Evolutionary conservation across 2,797 vertebrate genomes (phyloP), one percentile per base, ranked within the genome.

Genomic region (Atherinosoma microstoma): DNA sequence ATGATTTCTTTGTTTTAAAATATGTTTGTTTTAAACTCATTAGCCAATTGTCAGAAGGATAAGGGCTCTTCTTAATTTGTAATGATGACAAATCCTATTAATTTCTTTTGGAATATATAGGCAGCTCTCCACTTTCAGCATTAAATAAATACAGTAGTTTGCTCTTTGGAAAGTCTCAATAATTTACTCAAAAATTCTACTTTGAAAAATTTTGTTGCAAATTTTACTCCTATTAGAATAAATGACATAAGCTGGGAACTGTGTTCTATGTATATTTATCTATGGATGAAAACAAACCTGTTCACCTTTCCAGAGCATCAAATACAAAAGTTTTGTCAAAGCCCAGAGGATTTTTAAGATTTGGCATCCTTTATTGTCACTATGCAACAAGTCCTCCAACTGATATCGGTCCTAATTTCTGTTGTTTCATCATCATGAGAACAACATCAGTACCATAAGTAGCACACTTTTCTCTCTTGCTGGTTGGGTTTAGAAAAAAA

Each of bases 11-110:
- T 9, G 53, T 56, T 40, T 40, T 1, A 64, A 29, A 63, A 30
- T 42, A 3, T 58, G 12, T 29, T 27, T 10, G 15, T 16, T 65
- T 35, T 3, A 22, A 13, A 57, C 53, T 4, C 20, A 58, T 11
- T 56, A 24, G 13, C 29, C 34, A 32, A 45, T 32, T 47, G 38
- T 34, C 27, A 57, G 53, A 42, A 71, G 24, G 24, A 65, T 60
- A 27, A 24, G 0, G 3, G 6, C 59, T 42, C 20, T 60, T 59
- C 24, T 18, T 47, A 12, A 13, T 24, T 24, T 24, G 22, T 6
- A 58, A 58, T 47, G 54, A 24, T 30, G 45, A 32, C 1, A 57
- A 45, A 40, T 58, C 36, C 27, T 20, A 42, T 67, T 32, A 67
- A 40, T 29, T 16, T 30, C 20, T 45, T 58, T 34, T 13, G n/a